Evolutionary conservation across 2,113 vertebrate species (phyloP).

Genomic region (Notiomystis cincta): DNA sequence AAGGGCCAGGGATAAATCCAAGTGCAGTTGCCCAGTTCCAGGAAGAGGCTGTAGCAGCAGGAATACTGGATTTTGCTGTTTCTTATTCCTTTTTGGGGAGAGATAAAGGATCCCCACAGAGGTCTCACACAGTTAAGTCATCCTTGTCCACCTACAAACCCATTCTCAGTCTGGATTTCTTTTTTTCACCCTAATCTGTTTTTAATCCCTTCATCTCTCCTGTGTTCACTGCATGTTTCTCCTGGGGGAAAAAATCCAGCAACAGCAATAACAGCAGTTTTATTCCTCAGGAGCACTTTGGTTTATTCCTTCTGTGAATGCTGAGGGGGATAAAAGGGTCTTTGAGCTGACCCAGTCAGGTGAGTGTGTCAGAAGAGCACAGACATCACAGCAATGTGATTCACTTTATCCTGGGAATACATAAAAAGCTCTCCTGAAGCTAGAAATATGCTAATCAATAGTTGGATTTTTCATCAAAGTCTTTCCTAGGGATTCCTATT

Average conservation of each 20-base stretch:
- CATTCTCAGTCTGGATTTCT: neutral
- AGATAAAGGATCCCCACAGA: neutral
- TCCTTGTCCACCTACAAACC: neutral
- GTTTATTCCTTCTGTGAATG: neutral
- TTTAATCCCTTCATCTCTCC: neutral
- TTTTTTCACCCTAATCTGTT: neutral
- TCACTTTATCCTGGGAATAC: neutral
- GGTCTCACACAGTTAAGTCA: neutral
- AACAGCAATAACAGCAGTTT: neutral
- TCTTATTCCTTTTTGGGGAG: neutral
- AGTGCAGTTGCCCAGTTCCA: neutral
- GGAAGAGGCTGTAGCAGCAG: neutral
- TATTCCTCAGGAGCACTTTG: neutral
- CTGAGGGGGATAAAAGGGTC: neutral
- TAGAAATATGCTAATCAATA: neutral
- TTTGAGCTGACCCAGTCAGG: neutral
- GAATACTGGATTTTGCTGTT: neutral
- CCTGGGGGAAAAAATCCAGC: neutral
- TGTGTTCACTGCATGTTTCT: neutral
- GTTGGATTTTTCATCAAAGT: neutral
- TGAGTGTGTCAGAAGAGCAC: neutral
- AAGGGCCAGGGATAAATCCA: neutral
- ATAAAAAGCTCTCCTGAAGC: neutral
- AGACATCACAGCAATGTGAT: neutral
- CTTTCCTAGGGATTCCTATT: neutral